Conservation (phyloP, 2,888 invertebrate genomes). For the Microplitis deprimator region DNA sequence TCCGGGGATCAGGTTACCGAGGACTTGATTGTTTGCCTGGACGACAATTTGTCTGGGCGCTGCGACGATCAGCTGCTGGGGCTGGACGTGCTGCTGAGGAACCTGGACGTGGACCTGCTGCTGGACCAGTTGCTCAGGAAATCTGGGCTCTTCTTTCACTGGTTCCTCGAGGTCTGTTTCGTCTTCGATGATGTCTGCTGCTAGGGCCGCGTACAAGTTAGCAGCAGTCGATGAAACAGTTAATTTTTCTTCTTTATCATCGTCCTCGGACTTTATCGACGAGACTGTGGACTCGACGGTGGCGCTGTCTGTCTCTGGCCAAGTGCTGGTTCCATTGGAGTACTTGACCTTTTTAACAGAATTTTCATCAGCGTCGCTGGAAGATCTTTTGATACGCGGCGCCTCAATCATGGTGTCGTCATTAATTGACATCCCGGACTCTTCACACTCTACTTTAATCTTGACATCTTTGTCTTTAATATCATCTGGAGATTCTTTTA, state of each 20-base stretch:
- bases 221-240: slow-evolving; percentile 87
- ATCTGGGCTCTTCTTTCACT: slow-evolving; percentile 51
- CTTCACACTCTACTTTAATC: slow-evolving; percentile 58
- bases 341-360: slow-evolving; percentile 72
- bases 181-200: slow-evolving; percentile 87
- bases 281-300: slow-evolving; percentile 72
- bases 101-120: slow-evolving; percentile 42
- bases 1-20: slow-evolving; percentile 54
- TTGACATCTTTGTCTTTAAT: slow-evolving; percentile 61
- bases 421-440: slow-evolving; percentile 58
- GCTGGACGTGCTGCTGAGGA: slow-evolving; percentile 29
- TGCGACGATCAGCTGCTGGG: slow-evolving; percentile 65
- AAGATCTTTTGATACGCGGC: slow-evolving; percentile 67
- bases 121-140: slow-evolving; percentile 37
- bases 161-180: slow-evolving; percentile 73
- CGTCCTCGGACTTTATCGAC: slow-evolving; percentile 71
- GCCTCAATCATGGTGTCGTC: slow-evolving; percentile 66
- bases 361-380: slow-evolving; percentile 70
- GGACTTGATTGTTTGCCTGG: slow-evolving; percentile 64
- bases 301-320: slow-evolving; percentile 68
- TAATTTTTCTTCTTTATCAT: slow-evolving; percentile 73
- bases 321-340: slow-evolving; percentile 66
- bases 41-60: slow-evolving; percentile 74
- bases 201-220: slow-evolving; percentile 87
- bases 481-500: slow-evolving; percentile 63